phyloP scores from a whole-genome alignment of 2,888 invertebrate genomes.

The Cordilura impudica region DNA sequence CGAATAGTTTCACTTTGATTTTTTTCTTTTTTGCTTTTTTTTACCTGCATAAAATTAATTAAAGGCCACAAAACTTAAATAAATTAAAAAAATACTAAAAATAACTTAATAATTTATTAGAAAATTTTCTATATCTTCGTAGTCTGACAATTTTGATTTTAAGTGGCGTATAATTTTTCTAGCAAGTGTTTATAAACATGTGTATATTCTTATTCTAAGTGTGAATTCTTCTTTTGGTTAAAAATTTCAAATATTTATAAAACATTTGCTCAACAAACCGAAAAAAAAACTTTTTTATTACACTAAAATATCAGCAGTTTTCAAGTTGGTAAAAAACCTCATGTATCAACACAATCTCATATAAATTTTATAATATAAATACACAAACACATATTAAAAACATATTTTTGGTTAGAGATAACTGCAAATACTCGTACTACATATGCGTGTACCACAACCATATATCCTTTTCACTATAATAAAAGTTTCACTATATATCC shows the following conservation, averaged over 20 bases:
- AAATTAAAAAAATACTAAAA: no score
- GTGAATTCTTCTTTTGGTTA: constrained; percentile 8
- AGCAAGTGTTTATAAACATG: not conserved
- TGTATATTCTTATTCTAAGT: not conserved
- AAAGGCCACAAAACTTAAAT: no score
- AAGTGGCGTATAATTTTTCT: no score
- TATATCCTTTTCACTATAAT: not conserved
- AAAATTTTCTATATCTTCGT: not conserved
- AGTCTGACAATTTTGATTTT: not conserved
- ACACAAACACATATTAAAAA: constrained; percentile 12
- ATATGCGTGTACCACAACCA: constrained; percentile 18
- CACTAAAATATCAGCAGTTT: constrained; percentile 40
- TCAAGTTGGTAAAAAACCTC: not conserved
- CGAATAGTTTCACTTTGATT: no score
- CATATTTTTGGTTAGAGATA: constrained; percentile 3
- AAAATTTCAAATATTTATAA: constrained; percentile 53
- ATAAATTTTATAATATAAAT: constrained; percentile 11
- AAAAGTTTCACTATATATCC: not conserved
- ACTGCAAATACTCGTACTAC: not conserved
- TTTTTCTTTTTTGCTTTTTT: no score
- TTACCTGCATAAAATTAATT: no score
- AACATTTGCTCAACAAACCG: constrained; percentile 50
- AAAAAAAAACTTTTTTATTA: constrained; percentile 34
- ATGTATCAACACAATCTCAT: not conserved
- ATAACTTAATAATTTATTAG: no score